Conservation (phyloP, 1,140 invertebrate species). For the Eurosta solidaginis region DNA sequence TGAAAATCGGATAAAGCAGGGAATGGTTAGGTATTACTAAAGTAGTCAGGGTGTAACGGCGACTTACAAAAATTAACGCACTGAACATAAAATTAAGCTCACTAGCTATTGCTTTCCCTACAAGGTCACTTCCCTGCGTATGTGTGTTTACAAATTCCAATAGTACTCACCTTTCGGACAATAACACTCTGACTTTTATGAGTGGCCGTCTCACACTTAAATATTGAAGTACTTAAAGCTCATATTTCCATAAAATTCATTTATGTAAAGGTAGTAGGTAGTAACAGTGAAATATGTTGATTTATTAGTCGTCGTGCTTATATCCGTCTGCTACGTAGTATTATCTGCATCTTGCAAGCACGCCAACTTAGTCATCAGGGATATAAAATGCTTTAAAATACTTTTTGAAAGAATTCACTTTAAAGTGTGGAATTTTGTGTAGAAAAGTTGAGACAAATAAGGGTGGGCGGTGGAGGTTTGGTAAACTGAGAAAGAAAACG, state of each 20-base stretch:
- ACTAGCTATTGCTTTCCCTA: no score
- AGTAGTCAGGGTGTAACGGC: no score
- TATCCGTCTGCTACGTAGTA: background rate
- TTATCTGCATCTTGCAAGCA: constrained; percentile 10
- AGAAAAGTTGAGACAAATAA: no score
- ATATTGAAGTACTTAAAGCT: background rate
- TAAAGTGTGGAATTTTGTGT: background rate
- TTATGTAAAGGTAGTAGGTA: background rate
- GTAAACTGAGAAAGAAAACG: no score
- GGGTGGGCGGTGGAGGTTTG: no score
- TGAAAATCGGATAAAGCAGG: no score
- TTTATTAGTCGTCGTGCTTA: background rate
- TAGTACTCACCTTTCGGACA: constrained; percentile 22
- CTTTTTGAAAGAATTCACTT: background rate
- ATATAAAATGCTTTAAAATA: background rate
- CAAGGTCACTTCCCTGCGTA: no score
- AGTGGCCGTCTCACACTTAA: constrained; percentile 12
- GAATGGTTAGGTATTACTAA: no score
- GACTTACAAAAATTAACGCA: no score
- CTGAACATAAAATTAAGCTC: no score
- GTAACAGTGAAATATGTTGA: no score
- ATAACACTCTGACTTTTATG: constrained; percentile 6
- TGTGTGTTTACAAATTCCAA: background rate
- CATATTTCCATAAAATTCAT: background rate
- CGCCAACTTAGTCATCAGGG: background rate